phyloP scores from a whole-genome alignment of 2,113 vertebrate species.

The Gavialis gangeticus region DNA sequence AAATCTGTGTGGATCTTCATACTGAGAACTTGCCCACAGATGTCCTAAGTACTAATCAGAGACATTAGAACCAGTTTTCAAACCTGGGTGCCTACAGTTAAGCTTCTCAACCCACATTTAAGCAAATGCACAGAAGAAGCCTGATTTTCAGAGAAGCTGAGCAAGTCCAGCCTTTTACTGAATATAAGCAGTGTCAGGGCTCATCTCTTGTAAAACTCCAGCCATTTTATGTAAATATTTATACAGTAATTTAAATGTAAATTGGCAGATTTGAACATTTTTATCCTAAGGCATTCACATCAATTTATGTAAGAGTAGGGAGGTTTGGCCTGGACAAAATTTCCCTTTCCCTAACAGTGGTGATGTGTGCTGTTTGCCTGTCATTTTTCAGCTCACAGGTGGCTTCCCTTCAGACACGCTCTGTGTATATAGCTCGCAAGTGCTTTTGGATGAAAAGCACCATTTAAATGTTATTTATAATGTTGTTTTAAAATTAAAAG shows the following conservation, averaged over 20 bases:
- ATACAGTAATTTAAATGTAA: not conserved
- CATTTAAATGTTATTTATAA: too few species aligned
- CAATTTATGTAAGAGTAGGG: not conserved
- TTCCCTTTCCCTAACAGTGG: not conserved
- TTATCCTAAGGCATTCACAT: not conserved
- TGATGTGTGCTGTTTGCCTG: not conserved
- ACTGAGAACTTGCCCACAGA: not conserved
- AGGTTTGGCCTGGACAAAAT: not conserved
- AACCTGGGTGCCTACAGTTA: not conserved
- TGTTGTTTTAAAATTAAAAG: not conserved
- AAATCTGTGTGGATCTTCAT: not conserved
- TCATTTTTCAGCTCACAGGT: not conserved
- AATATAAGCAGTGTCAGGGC: not conserved
- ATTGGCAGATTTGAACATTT: not conserved
- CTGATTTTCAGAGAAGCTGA: not conserved
- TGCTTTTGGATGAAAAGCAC: not conserved
- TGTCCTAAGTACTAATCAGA: not conserved
- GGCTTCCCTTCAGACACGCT: not conserved
- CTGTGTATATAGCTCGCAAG: not conserved
- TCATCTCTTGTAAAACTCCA: not conserved
- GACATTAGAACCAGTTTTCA: not conserved
- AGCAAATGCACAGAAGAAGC: not conserved
- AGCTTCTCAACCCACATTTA: not conserved
- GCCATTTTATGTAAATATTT: not conserved
- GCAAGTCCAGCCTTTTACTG: not conserved